These are phyloP conservation scores for Antennarius maculatus DNA, from an alignment of 2,797 vertebrate species.

Conservation along the genomic window DNA sequence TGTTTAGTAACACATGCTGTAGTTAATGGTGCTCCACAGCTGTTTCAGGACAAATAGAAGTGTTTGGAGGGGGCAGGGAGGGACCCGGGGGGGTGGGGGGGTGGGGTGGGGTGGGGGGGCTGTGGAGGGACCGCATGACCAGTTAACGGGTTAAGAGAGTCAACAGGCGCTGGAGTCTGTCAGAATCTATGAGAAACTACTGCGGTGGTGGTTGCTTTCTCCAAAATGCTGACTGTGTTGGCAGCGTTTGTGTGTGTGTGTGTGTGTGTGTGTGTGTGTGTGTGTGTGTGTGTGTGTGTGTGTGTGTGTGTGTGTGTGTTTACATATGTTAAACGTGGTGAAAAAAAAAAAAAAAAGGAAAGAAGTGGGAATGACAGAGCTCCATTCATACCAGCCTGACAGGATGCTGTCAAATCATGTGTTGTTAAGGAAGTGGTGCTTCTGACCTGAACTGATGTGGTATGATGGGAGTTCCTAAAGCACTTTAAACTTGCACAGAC, in stretches of 20 bases:
- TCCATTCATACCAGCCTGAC: constrained; percentile 67
- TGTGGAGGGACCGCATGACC: constrained; percentile 34
- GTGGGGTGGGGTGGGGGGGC: constrained; percentile 33
- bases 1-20: constrained; percentile 69
- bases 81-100: constrained; percentile 14
- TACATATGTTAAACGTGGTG: constrained; percentile 66
- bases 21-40: constrained; percentile 66
- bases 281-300: constrained; percentile 34
- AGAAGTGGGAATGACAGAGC: constrained; percentile 55
- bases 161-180: constrained; percentile 49
- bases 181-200: constrained; percentile 58
- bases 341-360: constrained; percentile 38
- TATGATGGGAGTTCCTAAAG: constrained; percentile 43
- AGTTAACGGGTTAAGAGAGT: constrained; percentile 68
- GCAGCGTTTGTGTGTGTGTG: constrained; percentile 25
- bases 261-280: constrained; percentile 30
- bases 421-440: constrained; percentile 54
- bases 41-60: constrained; percentile 71
- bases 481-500: constrained; percentile 29
- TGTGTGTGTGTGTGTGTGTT: constrained; percentile 55
- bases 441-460: constrained; percentile 53
- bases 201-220: constrained; percentile 34
- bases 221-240: constrained; percentile 37
- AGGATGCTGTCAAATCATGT: constrained; percentile 61
- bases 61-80: constrained; percentile 49